A percentile compares a stretch with the other conserved stretches of the same genome.
phyloP scores from a whole-genome alignment of 2,888 invertebrate genomes.

The Theristus sp. region DNA sequence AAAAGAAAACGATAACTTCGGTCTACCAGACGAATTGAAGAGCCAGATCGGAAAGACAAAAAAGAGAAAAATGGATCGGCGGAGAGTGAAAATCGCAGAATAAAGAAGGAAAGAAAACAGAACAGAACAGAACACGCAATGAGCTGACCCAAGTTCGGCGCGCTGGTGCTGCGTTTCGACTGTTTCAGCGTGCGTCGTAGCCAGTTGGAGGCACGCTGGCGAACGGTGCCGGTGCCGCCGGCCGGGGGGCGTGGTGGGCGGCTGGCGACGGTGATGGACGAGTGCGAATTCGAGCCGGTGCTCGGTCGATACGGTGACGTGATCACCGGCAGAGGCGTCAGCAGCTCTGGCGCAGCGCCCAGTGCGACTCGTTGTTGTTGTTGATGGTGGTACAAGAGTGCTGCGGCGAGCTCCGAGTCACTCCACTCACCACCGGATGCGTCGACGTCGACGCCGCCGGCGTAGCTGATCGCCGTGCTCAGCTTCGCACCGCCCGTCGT shows the following conservation, averaged over 20 bases:
- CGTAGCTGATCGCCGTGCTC: conserved; percentile 7
- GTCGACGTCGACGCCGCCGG: background rate
- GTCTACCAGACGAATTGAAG: too few species aligned
- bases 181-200: background rate
- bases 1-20: too few species aligned
- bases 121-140: too few species aligned
- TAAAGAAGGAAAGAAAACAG: too few species aligned
- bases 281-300: too few species aligned
- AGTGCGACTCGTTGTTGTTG: too few species aligned
- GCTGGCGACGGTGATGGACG: background rate
- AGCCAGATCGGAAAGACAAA: too few species aligned
- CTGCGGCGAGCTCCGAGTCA: background rate
- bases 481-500: conserved; percentile 11
- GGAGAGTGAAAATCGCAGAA: too few species aligned
- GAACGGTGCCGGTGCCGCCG: background rate
- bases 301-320: too few species aligned
- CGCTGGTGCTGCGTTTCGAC: conserved; percentile 53
- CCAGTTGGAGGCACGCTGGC: background rate
- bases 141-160: conserved; percentile 87
- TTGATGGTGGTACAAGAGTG: background rate
- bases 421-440: background rate
- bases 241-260: background rate
- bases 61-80: too few species aligned
- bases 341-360: background rate
- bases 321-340: background rate